Percentiles rank a stretch among this genome's conserved stretches.
Conservation (phyloP, 2,888 invertebrate genomes). For the Melipona beecheii region DNA sequence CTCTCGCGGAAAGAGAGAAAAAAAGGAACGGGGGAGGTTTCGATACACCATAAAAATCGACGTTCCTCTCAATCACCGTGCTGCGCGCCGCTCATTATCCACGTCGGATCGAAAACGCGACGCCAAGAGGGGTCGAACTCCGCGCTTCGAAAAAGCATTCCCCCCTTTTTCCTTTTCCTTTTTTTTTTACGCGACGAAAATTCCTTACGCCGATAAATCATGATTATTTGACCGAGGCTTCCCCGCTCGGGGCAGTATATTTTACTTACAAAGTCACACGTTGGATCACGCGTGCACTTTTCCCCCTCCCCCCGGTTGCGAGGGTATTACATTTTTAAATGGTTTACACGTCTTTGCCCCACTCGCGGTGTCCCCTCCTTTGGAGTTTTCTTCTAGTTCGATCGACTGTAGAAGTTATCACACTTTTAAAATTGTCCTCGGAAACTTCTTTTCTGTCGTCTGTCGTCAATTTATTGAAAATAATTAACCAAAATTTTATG, state of each 20-base stretch:
- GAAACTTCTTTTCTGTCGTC: too few species aligned
- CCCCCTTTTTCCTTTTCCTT: not conserved
- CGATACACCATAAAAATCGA: not conserved
- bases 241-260: conserved; percentile 82
- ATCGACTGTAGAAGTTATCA: not conserved
- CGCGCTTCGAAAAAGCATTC: conserved; percentile 62
- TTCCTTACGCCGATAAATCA: conserved; percentile 83
- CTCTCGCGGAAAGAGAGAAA: not conserved
- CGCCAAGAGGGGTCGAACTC: conserved; percentile 10
- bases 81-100: conserved; percentile 43
- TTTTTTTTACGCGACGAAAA: conserved; percentile 69
- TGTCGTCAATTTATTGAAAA: too few species aligned
- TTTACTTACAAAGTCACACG: conserved; percentile 84
- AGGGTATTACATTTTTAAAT: conserved; percentile 84
- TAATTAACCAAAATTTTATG: too few species aligned
- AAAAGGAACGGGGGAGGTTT: not conserved
- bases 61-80: conserved; percentile 18
- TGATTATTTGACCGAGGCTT: conserved; percentile 84
- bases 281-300: conserved; percentile 80
- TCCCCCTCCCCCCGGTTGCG: conserved; percentile 64
- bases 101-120: conserved; percentile 8
- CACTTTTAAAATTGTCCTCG: too few species aligned
- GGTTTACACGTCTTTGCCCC: conserved; percentile 78
- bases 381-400: conserved; percentile 12
- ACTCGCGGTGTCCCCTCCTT: conserved; percentile 31